Base-by-base conservation (phyloP, 2,797 vertebrate genomes). In the Mycteria americana region DNA sequence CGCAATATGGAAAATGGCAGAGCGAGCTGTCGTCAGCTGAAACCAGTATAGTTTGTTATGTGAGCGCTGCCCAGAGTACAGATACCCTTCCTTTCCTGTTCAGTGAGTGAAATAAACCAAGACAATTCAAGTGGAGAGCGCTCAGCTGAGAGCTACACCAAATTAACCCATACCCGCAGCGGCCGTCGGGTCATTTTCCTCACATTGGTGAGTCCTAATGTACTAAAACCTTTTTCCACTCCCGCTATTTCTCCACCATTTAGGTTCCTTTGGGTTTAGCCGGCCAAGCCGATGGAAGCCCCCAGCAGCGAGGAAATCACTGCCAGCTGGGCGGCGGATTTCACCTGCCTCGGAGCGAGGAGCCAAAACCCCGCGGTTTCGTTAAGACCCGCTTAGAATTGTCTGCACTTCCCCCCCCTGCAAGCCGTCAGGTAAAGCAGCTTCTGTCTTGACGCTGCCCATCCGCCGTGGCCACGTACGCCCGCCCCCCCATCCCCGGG, bases 101-200 rank as follows among this genome's bases (percentile, higher is more conserved):
- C 4, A 31, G 45, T 3, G 48, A 50, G 25, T 64, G 57, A 53
- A 68, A 83, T 10, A 51, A 85, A 60, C 33, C 43, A 17, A 21
- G 62, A 4, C 15, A 62, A 23, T 46, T 31, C 24, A 35, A 53
- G 45, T 27, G 39, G 60, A 37, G 18, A 45, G 25, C 0, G 28
- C 37, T 70, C 35, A 56, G 37, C 39, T 9, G 16, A 41, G 39
- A 67, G 13, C 56, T 18, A 14, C 13, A 28, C 31, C n/a, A 41
- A n/a, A 67, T 12, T 19, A 45, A 56, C 27, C 48, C n/a, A 5
- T 5, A 8, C 28, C 28, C 5, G 1, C 75, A 64, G 65, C 0
- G 0, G 33, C 43, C 62, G 4, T 12, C 0, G 0, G n/a, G 59
- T 68, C 3, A 18, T 45, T 88, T 69, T 21, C 48, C 68, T 77